phyloP scores from a whole-genome alignment of 1,140 invertebrate genomes.

The Drosophila yakuba region DNA sequence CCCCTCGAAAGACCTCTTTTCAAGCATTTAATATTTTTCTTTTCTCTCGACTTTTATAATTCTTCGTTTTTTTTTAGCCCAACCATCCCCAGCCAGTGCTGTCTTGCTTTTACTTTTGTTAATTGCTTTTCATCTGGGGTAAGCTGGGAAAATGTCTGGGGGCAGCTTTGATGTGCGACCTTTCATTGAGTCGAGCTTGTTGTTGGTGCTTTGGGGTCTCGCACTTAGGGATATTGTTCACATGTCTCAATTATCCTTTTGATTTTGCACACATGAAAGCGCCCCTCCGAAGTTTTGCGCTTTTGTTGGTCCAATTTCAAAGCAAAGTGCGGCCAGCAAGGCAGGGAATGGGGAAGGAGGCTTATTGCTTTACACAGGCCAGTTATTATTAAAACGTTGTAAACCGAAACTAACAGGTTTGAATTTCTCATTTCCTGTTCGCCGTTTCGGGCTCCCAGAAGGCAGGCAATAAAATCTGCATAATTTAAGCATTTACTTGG shows the following conservation, averaged over 20 bases:
- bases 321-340: conserved; percentile 43
- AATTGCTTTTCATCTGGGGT: conserved; percentile 72
- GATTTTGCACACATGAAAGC: conserved; percentile 51
- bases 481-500: conserved; percentile 46
- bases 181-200: conserved; percentile 35
- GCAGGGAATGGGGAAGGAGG: no score
- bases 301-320: conserved; percentile 70
- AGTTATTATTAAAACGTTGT: conserved; percentile 38
- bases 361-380: conserved; percentile 18
- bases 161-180: conserved; percentile 72
- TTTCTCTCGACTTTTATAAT: conserved; percentile 23
- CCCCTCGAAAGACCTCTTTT: conserved; percentile 5
- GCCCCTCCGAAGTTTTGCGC: conserved; percentile 43
- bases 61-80: not conserved
- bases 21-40: conserved; percentile 58
- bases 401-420: conserved; percentile 7
- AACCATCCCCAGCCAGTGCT: conserved; percentile 16
- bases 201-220: conserved; percentile 31
- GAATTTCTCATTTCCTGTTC: not conserved
- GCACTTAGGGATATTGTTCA: conserved; percentile 81
- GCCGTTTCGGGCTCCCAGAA: not conserved
- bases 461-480: conserved; percentile 27
- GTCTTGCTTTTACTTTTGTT: conserved; percentile 58
- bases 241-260: conserved; percentile 82
- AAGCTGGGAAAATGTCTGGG: conserved; percentile 38